Evolutionary conservation across 2,888 invertebrate genomes (phyloP), one percentile per base, ranked within the genome.

Genomic region (Orgyia antiqua): DNA sequence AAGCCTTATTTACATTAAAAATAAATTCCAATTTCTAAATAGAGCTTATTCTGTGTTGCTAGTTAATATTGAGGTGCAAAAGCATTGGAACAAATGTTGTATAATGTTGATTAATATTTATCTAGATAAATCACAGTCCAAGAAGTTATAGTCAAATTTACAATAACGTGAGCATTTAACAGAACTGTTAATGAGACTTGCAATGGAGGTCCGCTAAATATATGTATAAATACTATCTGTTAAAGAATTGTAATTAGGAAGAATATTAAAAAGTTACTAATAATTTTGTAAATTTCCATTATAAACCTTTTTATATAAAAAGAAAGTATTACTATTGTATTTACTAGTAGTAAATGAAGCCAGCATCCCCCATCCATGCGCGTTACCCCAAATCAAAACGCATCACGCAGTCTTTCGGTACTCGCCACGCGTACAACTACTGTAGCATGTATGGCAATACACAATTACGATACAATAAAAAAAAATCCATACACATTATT

Each of bases 381-480:
- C 78, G 76, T 63, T 68, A 66, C 72, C 72, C 72, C 62, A 58
- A 57, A 58, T 48, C 69, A 61, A 65, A 73, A 70, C 66, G 56
- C 56, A 64, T 68, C 65, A 72, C 78, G 73, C 82, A 84, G 83
- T 84, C 67, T 58, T 63, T 67, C 67, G 63, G 60, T 65, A 75
- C 68, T 72, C 80, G 76, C 61, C 72, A 67, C 50, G 44, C 72
- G 64, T 43, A 52, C 31, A 65, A 64, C 78, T 65, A 57, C 76
- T 68, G 65, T 55, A 60, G 40, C 39, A 68, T 59, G 59, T 58
- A 53, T 48, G 51, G 44, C 45, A 34, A 36, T 40, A 42, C 43
- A 51, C 25, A 51, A 36, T 51, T 50, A 50, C 42, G 40, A 51
- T 28, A 52, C 41, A 24, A 45, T 44, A 52, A 58, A 54, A 60